Evolutionary conservation across 2,113 vertebrate genomes (phyloP).

Genomic region (Microtus oregoni): DNA sequence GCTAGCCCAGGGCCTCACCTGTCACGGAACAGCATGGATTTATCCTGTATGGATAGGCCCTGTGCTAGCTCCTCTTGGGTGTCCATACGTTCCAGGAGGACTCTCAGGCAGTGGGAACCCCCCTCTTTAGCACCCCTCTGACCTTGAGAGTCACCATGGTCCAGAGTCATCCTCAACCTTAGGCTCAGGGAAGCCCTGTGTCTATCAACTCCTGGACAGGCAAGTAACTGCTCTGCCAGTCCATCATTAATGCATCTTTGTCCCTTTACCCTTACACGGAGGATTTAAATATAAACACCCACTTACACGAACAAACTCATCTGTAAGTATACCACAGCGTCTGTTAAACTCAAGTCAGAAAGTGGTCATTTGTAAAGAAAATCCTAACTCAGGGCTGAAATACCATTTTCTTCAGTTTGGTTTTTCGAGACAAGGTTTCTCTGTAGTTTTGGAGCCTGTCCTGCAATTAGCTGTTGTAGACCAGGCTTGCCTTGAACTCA

Average conservation of each 20-base stretch:
- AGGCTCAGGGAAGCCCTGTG: not conserved
- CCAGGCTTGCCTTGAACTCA: too few relatives aligned
- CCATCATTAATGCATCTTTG: not conserved
- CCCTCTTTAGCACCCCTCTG: not conserved
- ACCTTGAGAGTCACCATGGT: not conserved
- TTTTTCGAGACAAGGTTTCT: too few relatives aligned
- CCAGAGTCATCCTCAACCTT: not conserved
- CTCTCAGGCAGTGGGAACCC: not conserved
- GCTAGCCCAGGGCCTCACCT: not conserved
- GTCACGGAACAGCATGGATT: not conserved
- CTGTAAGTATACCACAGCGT: not conserved
- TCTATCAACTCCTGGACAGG: not conserved
- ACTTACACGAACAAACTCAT: not conserved
- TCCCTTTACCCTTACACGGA: not conserved
- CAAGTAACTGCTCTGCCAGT: not conserved
- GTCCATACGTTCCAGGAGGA: not conserved
- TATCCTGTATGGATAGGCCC: not conserved
- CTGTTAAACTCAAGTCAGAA: not conserved
- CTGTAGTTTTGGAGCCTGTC: too few relatives aligned
- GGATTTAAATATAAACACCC: not conserved
- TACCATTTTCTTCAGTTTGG: not conserved
- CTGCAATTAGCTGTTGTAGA: too few relatives aligned
- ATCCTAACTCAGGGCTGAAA: not conserved
- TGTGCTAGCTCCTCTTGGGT: too few relatives aligned
- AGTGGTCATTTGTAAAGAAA: constrained; percentile 24